A percentile compares a stretch with the other conserved stretches of the same genome.
These are phyloP conservation scores for Schizaphis graminum DNA, from an alignment of 2,888 invertebrate species.

Conservation along the genomic window DNA sequence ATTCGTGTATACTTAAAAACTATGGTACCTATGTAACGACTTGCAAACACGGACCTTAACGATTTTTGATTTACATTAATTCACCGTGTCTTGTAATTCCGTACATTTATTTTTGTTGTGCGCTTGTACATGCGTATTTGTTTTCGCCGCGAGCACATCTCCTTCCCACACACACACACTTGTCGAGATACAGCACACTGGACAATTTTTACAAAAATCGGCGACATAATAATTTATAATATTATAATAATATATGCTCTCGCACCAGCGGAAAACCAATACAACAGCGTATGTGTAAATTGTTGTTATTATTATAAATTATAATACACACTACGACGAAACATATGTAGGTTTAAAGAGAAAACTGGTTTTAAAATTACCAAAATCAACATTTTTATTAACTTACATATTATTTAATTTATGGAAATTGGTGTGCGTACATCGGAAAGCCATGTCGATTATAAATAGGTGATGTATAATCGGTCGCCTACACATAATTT, in stretches of 20 bases:
- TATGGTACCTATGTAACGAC: neutral
- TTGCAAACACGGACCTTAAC: neutral
- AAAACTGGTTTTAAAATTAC: slow-evolving; percentile 51
- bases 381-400: slow-evolving; percentile 22
- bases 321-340: neutral
- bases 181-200: neutral
- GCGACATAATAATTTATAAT: slow-evolving; percentile 16
- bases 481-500: slow-evolving; percentile 10
- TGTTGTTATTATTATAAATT: neutral
- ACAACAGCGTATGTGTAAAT: neutral
- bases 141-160: neutral
- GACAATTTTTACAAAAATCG: neutral
- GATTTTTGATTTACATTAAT: neutral
- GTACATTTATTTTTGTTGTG: neutral
- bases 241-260: neutral
- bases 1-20: neutral
- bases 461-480: slow-evolving; percentile 23
- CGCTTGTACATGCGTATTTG: neutral
- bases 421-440: slow-evolving; percentile 43
- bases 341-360: neutral
- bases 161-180: neutral
- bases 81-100: neutral
- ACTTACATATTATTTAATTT: slow-evolving; percentile 37
- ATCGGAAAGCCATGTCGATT: slow-evolving; percentile 11
- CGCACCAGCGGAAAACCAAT: neutral